phyloP scores from a whole-genome alignment of 2,113 vertebrate species.

The Aspiorhynchus laticeps region DNA sequence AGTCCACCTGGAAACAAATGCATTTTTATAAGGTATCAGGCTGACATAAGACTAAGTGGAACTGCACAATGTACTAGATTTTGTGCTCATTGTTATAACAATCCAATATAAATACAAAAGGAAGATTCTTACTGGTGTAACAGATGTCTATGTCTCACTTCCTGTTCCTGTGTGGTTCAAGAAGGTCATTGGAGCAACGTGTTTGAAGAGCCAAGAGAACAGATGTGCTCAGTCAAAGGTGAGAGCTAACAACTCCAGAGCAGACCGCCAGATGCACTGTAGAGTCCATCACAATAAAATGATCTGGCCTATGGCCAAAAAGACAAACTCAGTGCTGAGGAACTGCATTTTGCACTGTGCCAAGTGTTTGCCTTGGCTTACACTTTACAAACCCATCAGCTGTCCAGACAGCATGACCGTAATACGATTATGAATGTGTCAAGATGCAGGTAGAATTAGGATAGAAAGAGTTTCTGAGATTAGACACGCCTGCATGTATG shows the following conservation, averaged over 20 bases:
- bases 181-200: background rate
- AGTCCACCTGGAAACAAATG: background rate
- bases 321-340: background rate
- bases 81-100: background rate
- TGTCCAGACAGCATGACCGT: constrained; percentile 1
- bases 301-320: background rate
- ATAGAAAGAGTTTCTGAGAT: background rate
- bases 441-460: constrained; percentile 21
- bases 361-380: constrained; percentile 15
- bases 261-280: background rate
- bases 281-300: constrained; percentile 26
- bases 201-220: background rate
- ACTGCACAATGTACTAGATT: background rate
- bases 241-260: constrained; percentile 23
- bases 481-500: background rate
- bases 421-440: background rate
- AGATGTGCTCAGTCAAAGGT: constrained; percentile 38
- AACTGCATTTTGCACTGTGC: constrained; percentile 1
- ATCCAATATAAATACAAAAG: background rate
- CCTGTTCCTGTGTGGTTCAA: constrained; percentile 3
- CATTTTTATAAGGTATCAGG: background rate
- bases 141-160: constrained; percentile 5
- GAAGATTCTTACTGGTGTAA: background rate
- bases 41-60: background rate
- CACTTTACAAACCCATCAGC: background rate